A percentile compares a stretch with the other conserved stretches of the same genome.
Conservation (phyloP, 2,113 vertebrate species). For the Engystomops pustulosus region DNA sequence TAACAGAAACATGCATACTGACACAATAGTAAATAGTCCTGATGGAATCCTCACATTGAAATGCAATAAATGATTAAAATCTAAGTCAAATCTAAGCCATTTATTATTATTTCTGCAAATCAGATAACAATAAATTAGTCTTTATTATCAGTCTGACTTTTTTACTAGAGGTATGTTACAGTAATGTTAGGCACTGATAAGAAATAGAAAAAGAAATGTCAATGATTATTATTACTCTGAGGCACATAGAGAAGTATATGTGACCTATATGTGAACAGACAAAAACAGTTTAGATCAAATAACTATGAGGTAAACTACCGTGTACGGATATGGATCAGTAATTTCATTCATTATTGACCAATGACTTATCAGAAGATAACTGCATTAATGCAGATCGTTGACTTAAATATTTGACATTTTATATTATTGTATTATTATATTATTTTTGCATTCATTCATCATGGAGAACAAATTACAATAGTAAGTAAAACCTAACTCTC, state of each 20-base stretch:
- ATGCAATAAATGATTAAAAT: too few species aligned
- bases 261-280: background rate
- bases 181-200: background rate
- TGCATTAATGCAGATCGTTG: background rate
- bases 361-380: too few species aligned
- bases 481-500: too few species aligned
- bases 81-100: too few species aligned
- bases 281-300: constrained; percentile 3
- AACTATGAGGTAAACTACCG: background rate
- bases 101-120: background rate
- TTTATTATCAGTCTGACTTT: background rate
- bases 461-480: background rate
- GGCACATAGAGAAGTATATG: background rate
- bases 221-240: background rate
- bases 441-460: background rate
- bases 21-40: too few species aligned
- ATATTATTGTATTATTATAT: too few species aligned
- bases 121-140: background rate
- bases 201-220: background rate
- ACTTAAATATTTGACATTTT: background rate
- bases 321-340: background rate
- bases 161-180: too few species aligned
- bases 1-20: too few species aligned
- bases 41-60: too few species aligned
- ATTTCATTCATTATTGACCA: background rate